phyloP scores from a whole-genome alignment of 1,140 invertebrate species.

The Bactericera cockerelli region DNA sequence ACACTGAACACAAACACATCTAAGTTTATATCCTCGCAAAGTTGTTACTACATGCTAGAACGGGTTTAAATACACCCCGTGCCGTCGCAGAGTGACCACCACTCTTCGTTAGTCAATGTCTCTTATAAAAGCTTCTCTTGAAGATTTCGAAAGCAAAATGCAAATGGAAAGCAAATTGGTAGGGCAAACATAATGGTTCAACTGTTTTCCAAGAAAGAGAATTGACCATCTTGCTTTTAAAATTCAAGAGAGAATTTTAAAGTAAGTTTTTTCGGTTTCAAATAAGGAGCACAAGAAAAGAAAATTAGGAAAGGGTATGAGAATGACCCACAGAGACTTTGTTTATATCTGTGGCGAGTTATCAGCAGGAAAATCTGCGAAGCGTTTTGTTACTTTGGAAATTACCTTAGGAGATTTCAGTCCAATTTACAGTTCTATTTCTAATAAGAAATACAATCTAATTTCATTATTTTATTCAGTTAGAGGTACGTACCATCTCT shows the following conservation, averaged over 20 bases:
- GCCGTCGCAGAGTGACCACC: not conserved
- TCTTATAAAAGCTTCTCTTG: not conserved
- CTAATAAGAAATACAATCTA: too few relatives aligned
- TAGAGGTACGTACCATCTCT: too few relatives aligned
- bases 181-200: slow-evolving; percentile 1
- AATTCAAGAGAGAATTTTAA: slow-evolving; percentile 5
- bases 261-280: not conserved
- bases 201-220: slow-evolving; percentile 6
- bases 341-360: too few relatives aligned
- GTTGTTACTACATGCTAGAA: too few relatives aligned
- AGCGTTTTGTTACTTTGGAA: too few relatives aligned
- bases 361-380: too few relatives aligned
- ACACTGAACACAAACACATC: too few relatives aligned
- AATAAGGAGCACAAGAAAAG: not conserved
- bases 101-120: not conserved
- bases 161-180: not conserved
- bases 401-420: too few relatives aligned
- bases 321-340: not conserved
- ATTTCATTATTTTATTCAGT: too few relatives aligned
- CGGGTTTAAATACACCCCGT: too few relatives aligned
- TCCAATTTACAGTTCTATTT: too few relatives aligned
- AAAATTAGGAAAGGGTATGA: not conserved
- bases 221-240: not conserved
- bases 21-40: too few relatives aligned
- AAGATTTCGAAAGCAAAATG: not conserved